phyloP scores from a whole-genome alignment of 2,888 invertebrate species.

The Thumatha senex region DNA sequence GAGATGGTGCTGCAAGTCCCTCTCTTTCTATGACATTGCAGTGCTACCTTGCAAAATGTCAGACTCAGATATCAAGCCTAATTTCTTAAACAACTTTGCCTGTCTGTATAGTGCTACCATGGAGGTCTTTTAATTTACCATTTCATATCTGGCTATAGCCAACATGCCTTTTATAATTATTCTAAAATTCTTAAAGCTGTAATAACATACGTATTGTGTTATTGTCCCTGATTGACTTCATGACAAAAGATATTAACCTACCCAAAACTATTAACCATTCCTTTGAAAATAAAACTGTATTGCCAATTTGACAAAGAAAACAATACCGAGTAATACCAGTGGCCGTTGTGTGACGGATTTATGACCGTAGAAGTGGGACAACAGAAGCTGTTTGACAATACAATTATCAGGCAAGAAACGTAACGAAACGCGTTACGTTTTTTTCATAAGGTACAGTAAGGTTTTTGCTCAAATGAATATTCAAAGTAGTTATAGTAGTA shows the following conservation, averaged over 20 bases:
- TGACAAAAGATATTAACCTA: slow-evolving; percentile 43
- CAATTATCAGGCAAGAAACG: slow-evolving; percentile 53
- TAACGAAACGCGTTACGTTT: slow-evolving; percentile 22
- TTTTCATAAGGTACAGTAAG: not conserved
- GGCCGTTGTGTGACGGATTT: slow-evolving; percentile 67
- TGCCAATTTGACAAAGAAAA: slow-evolving; percentile 61
- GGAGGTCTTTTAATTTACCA: no score
- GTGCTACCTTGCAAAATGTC: no score
- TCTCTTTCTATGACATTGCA: no score
- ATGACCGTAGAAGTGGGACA: slow-evolving; percentile 40
- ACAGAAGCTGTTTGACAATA: slow-evolving; percentile 66
- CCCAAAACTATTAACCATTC: slow-evolving; percentile 5
- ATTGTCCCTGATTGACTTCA: slow-evolving; percentile 34
- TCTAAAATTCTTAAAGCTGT: slow-evolving; percentile 10
- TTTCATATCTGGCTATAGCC: no score
- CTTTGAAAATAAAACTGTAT: slow-evolving; percentile 29
- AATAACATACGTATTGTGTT: slow-evolving; percentile 20
- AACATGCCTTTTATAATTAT: not conserved
- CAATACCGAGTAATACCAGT: slow-evolving; percentile 75
- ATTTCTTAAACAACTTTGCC: not conserved
- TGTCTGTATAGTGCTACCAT: no score
- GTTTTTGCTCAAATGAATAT: no score
- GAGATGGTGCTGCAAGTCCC: no score
- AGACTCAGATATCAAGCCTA: no score
- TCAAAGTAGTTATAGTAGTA: no score